phyloP scores from a whole-genome alignment of 1,140 invertebrate species.

The Drosophila nasuta region DNA sequence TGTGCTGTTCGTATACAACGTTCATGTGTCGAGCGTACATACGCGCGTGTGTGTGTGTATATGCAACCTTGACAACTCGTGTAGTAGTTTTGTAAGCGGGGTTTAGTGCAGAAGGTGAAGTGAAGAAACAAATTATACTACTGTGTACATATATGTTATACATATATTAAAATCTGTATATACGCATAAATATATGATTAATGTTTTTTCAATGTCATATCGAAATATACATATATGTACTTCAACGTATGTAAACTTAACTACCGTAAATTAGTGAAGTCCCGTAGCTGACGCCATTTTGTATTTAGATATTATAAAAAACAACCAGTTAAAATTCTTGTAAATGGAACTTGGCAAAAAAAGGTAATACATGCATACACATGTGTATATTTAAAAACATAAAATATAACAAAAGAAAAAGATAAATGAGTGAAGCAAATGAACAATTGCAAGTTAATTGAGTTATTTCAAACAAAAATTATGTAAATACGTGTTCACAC shows the following conservation, averaged over 20 bases:
- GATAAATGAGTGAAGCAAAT: constrained; percentile 6
- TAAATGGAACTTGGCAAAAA: constrained; percentile 77
- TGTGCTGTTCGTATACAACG: constrained; percentile 31
- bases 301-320: constrained; percentile 46
- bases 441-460: constrained; percentile 12
- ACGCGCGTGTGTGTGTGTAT: constrained; percentile 28
- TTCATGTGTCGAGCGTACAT: constrained; percentile 11
- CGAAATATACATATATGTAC: constrained; percentile 28
- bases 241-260: constrained; percentile 30
- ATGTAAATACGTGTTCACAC: constrained; percentile 12
- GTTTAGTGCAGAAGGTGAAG: constrained; percentile 49
- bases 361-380: constrained; percentile 52
- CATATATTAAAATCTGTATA: constrained; percentile 25
- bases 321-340: constrained; percentile 52
- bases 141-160: constrained; percentile 20
- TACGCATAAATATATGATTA: constrained; percentile 12
- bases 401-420: not conserved
- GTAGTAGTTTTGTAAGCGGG: constrained; percentile 43
- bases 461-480: constrained; percentile 22
- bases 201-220: constrained; percentile 23
- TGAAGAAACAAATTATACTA: constrained; percentile 34
- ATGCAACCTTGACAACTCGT: constrained; percentile 48
- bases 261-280: constrained; percentile 44
- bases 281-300: constrained; percentile 65
- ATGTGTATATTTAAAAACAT: constrained; percentile 17